Evolutionary conservation across 2,113 vertebrate species (phyloP), one percentile per base, ranked within the genome.

Genomic region (Lophotis ruficrista): DNA sequence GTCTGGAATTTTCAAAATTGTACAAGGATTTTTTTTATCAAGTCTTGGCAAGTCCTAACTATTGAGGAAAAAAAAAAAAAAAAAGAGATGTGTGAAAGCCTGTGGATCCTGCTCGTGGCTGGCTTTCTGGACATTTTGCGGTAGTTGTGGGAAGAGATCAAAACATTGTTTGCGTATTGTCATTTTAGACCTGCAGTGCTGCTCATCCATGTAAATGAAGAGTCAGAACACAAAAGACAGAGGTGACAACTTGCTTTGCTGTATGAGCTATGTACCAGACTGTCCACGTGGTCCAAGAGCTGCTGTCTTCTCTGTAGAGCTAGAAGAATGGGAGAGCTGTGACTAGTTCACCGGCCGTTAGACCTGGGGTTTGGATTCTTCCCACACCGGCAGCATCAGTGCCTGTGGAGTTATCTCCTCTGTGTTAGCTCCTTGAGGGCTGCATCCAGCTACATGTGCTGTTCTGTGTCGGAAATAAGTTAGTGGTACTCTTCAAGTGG

Each of bases 161-260:
- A 57, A 54, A 4, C 10, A 0, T 18, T 18, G 41, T 47, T 50
- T 70, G 38, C 33, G 1, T 20, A 0, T 21, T 0, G 33, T 23
- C 33, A 0, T 27, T 58, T 20, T 10, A 56, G 48, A 58, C 27
- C 70, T 37, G 1, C 56, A 14, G 13, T 4, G 31, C 57, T 38
- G 21, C 83, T 57, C 69, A 30, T 22, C 2, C 5, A 0, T 58
- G 4, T 2, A 31, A 60, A 6, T 0, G 77, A 66, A 62, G 92
- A 75, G 64, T 43, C 21, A 20, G 79, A 28, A 31, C 13, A 0
- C 1, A 7, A 37, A 38, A 37, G 75, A 8, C 1, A 3, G 43
- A 76, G 69, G 30, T 35, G 78, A 38, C 48, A 43, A 8, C 68
- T 28, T 24, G 72, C 31, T 75, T 14, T 70, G 79, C 66, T 71